These are phyloP conservation scores for Norana najaformis DNA, from an alignment of 2,888 invertebrate species.

Conservation along the genomic window DNA sequence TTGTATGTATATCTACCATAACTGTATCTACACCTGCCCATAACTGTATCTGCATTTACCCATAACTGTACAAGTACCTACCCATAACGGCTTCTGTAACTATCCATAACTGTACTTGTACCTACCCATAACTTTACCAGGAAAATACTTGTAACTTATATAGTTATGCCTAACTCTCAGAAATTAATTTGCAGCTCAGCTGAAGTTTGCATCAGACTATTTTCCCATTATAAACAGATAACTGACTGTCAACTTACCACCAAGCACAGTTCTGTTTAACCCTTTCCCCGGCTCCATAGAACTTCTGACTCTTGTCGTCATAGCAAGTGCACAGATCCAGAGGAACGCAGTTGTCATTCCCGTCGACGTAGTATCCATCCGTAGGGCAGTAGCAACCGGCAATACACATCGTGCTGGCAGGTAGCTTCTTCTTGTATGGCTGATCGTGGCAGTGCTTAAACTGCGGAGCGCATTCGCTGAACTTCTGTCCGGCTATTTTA, in stretches of 20 bases:
- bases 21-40: too few species aligned
- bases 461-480: constrained; percentile 28
- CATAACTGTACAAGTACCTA: too few species aligned
- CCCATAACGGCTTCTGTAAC: too few species aligned
- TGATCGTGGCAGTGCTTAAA: constrained; percentile 31
- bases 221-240: background rate
- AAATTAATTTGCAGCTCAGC: background rate
- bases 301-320: constrained; percentile 18
- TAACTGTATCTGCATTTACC: too few species aligned
- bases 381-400: constrained; percentile 27
- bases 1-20: too few species aligned
- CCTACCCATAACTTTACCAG: too few species aligned
- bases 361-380: constrained; percentile 20
- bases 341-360: constrained; percentile 14
- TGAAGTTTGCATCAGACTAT: background rate
- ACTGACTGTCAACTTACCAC: constrained; percentile 10
- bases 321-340: constrained; percentile 28
- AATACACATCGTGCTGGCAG: background rate
- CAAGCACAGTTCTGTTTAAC: constrained; percentile 19
- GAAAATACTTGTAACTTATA: too few species aligned
- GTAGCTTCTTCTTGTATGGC: constrained; percentile 27
- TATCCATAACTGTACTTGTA: too few species aligned
- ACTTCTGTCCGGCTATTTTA: background rate
- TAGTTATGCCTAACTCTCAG: too few species aligned
- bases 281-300: constrained; percentile 18